A percentile compares a stretch with the other conserved stretches of the same genome.
Evolutionary conservation across 2,113 vertebrate genomes (phyloP).

Genomic region (Bos javanicus): DNA sequence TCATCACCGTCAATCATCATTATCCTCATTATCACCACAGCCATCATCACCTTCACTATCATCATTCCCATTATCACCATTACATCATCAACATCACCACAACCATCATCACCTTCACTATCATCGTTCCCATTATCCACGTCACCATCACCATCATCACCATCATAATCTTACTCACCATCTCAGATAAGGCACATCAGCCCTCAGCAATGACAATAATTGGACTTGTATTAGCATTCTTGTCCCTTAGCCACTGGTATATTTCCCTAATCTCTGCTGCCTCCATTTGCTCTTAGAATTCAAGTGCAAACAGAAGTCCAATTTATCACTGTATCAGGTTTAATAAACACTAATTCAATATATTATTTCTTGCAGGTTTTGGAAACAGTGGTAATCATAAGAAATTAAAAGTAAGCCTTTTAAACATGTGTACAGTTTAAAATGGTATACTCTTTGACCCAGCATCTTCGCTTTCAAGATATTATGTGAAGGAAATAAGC

Average conservation of each 20-base stretch:
- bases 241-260: accelerated
- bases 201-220: accelerated
- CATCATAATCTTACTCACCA: neutral
- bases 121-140: neutral
- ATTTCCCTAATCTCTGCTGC: neutral
- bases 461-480: neutral
- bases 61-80: accelerated
- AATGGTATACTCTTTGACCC: neutral
- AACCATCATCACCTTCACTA: neutral
- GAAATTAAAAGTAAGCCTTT: neutral
- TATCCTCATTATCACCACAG: accelerated
- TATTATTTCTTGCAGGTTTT: neutral
- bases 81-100: accelerated
- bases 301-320: neutral
- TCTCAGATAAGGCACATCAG: neutral
- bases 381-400: neutral
- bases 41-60: neutral
- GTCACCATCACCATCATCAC: accelerated
- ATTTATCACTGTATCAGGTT: neutral
- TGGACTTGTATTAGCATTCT: accelerated
- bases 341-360: neutral
- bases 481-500: neutral
- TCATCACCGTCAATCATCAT: neutral
- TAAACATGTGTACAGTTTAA: neutral
- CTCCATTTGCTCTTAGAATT: neutral